Conservation (phyloP, 2,113 vertebrate genomes). For the Ploceus nigricollis region DNA sequence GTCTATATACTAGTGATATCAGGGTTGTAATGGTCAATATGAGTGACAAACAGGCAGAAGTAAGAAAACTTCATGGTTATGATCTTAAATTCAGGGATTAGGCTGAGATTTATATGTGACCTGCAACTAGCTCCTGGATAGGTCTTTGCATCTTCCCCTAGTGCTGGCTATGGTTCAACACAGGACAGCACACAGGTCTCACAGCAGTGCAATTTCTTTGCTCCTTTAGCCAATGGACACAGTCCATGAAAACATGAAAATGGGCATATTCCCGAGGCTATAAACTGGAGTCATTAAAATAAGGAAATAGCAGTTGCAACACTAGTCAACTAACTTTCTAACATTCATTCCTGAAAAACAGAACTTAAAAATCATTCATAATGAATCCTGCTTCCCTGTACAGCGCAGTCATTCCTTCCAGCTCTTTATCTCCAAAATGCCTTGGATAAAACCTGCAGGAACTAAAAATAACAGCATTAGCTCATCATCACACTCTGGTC, state of each 20-base stretch:
- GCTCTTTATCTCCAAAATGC: constrained; percentile 10
- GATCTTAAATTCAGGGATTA: background rate
- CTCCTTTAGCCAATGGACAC: background rate
- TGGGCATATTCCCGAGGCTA: background rate
- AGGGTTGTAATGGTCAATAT: background rate
- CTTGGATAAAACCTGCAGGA: constrained; percentile 16
- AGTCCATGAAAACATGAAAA: background rate
- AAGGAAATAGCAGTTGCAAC: background rate
- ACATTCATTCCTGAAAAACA: constrained; percentile 4
- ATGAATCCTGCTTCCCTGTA: background rate
- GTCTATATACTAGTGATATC: background rate
- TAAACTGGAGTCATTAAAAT: background rate
- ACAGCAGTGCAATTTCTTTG: background rate
- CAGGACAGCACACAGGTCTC: background rate
- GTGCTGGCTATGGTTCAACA: background rate
- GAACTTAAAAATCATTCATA: constrained; percentile 10
- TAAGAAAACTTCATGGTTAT: background rate
- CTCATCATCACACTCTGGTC: constrained; percentile 51
- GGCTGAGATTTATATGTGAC: background rate
- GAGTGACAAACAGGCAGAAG: background rate
- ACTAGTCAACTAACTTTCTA: background rate
- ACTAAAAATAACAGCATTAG: constrained; percentile 56
- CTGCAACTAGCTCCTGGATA: background rate
- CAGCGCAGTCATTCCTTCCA: background rate
- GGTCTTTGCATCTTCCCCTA: background rate